Base-by-base conservation (phyloP, 2,797 vertebrate genomes). In the Sebastes matsubarae region DNA sequence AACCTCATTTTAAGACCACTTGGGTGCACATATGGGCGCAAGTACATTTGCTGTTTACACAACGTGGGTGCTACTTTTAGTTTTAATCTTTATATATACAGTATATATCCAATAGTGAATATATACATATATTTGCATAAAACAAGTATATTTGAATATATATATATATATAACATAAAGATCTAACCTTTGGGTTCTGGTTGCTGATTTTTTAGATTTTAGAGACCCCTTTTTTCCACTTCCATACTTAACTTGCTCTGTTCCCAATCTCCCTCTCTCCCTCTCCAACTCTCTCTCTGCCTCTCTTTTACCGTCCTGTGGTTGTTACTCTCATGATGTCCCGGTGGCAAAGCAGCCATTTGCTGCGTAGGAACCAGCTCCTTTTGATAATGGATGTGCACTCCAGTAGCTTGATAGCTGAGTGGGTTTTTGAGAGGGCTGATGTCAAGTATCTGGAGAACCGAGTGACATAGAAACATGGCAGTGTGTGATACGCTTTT, bases 271-370 rank as follows among this genome's bases (percentile, higher is more conserved):
- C 46, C 18, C 46, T n/a, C 46, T 52, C 18, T 52, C 18, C 16
- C 42, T 46, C 42, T 46, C 42, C 16, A 16, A 16, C 54, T 60
- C 42, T 27, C 38, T 25, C 18, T 24, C 42, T 34, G 7, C 18
- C 46, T 50, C 24, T 57, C 20, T 68, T 70, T 55, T 42, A 29
- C 46, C 67, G 65, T 29, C 10, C 52, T 63, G 32, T 70, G 54
- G 25, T 73, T 54, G 42, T 69, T 79, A 52, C 77, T 69, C 25
- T 75, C 25, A 59, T 77, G 36, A 69, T 73, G 34, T 80, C 80
- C 66, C 38, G 12, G 59, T 67, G 79, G 79, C 63, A 82, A 68
- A 81, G 69, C 80, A 88, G 71, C 87, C 86, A 81, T 88, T 84
- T 83, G 70, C 79, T 82, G 75, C 8, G 27, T 86, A 78, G 84